These are phyloP conservation scores for Lycia hirtaria DNA, from an alignment of 2,888 invertebrate genomes.

Conservation along the genomic window DNA sequence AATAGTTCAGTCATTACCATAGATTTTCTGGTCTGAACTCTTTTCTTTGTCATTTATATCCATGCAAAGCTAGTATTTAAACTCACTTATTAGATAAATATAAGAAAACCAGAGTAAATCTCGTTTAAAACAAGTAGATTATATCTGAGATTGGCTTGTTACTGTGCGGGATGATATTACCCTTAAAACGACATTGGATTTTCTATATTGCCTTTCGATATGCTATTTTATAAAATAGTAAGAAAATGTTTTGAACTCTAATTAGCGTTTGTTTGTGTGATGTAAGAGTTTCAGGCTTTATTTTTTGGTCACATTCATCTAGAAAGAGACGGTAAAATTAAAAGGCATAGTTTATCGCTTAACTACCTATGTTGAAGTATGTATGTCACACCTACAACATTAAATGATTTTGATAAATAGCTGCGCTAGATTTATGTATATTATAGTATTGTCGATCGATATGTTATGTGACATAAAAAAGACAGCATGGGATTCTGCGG, in stretches of 20 bases:
- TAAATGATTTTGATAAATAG: too few relatives aligned
- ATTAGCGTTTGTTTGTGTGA: slow-evolving; percentile 25
- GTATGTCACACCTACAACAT: too few relatives aligned
- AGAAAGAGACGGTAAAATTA: too few relatives aligned
- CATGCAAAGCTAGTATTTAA: not conserved
- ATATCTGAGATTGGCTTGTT: slow-evolving; percentile 40
- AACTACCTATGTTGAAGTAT: too few relatives aligned
- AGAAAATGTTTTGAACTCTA: slow-evolving; percentile 32
- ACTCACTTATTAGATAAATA: not conserved
- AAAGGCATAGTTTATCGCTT: too few relatives aligned
- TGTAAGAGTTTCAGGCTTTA: not conserved
- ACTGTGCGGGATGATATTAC: slow-evolving; percentile 28
- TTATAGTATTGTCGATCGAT: too few relatives aligned
- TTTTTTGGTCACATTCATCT: too few relatives aligned
- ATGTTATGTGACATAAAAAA: too few relatives aligned
- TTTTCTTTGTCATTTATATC: not conserved
- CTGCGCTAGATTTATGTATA: too few relatives aligned
- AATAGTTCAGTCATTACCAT: not conserved
- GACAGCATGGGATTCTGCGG: too few relatives aligned
- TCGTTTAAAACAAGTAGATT: slow-evolving; percentile 10
- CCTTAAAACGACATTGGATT: slow-evolving; percentile 36
- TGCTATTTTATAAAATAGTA: slow-evolving; percentile 42
- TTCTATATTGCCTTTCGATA: slow-evolving; percentile 32
- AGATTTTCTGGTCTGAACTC: not conserved
- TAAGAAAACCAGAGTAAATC: not conserved